A percentile compares a stretch with the other conserved stretches of the same genome.
These are phyloP conservation scores for Nixonia krombeini DNA, from an alignment of 1,140 invertebrate species.

Conservation along the genomic window DNA sequence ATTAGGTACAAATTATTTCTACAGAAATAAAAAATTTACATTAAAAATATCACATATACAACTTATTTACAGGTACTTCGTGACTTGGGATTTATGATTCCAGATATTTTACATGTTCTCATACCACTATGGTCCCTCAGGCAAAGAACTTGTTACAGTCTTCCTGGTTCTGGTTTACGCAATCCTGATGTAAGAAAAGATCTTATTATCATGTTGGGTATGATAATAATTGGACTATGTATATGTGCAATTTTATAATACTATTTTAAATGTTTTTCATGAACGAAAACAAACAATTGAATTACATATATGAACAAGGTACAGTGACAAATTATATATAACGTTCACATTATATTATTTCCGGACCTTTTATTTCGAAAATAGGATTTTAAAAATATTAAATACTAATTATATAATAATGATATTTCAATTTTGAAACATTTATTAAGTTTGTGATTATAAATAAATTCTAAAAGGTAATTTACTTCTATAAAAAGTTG, in stretches of 20 bases:
- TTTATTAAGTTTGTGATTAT: no score
- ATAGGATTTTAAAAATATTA: neutral
- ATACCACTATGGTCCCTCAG: constrained; percentile 73
- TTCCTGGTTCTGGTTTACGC: constrained; percentile 56
- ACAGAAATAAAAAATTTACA: no score
- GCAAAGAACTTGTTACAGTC: constrained; percentile 50
- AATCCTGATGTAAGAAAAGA: constrained; percentile 61
- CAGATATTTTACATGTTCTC: constrained; percentile 79
- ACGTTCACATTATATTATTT: no score
- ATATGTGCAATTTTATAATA: constrained; percentile 61
- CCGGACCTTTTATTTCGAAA: no score
- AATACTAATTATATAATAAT: no score
- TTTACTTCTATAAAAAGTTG: no score
- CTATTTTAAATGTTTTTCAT: neutral
- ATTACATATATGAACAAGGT: neutral
- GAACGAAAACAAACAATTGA: neutral
- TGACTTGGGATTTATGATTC: constrained; percentile 83
- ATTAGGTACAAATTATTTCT: no score
- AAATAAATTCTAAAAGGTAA: no score
- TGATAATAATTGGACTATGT: constrained; percentile 61
- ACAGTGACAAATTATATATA: constrained; percentile 9
- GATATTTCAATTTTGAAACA: no score
- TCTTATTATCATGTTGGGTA: constrained; percentile 61
- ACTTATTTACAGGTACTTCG: constrained; percentile 73
- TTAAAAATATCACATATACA: neutral